These are phyloP conservation scores for Lagopus muta DNA, from an alignment of 2,113 vertebrate genomes.

Conservation along the genomic window DNA sequence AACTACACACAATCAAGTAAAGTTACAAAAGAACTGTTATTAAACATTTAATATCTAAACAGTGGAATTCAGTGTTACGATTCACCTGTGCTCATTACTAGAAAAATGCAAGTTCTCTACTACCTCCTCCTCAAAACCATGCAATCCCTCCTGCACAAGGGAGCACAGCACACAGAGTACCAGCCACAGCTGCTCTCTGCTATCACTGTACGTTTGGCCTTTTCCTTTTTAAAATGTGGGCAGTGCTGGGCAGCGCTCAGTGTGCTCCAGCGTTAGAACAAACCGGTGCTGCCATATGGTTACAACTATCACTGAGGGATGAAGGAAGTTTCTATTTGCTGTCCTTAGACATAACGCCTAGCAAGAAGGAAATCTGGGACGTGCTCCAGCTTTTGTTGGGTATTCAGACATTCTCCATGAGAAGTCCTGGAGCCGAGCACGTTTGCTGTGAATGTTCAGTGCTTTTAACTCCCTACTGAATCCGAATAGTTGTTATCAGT, in stretches of 20 bases:
- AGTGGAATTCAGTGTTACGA: not conserved
- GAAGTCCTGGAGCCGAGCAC: not conserved
- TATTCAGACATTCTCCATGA: not conserved
- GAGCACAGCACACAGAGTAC: not conserved
- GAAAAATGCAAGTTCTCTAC: not conserved
- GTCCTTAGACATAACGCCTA: not conserved
- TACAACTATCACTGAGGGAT: not conserved
- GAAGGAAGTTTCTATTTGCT: not conserved
- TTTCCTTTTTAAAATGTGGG: not conserved
- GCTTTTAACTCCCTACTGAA: slow-evolving; percentile 22
- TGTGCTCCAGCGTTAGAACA: not conserved
- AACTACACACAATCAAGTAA: too few species aligned
- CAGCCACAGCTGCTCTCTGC: not conserved
- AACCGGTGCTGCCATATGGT: not conserved
- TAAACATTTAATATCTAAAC: not conserved
- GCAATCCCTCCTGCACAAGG: not conserved
- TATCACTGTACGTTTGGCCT: not conserved
- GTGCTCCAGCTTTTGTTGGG: not conserved
- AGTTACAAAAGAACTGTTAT: not conserved
- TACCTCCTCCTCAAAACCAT: not conserved
- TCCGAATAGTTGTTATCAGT: slow-evolving; percentile 3
- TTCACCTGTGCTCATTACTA: not conserved
- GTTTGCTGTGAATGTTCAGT: not conserved
- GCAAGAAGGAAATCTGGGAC: not conserved
- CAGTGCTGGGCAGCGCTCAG: not conserved